A percentile compares a stretch with the other conserved stretches of the same genome.
phyloP scores from a whole-genome alignment of 2,113 vertebrate species.

The Corynorhinus townsendii region DNA sequence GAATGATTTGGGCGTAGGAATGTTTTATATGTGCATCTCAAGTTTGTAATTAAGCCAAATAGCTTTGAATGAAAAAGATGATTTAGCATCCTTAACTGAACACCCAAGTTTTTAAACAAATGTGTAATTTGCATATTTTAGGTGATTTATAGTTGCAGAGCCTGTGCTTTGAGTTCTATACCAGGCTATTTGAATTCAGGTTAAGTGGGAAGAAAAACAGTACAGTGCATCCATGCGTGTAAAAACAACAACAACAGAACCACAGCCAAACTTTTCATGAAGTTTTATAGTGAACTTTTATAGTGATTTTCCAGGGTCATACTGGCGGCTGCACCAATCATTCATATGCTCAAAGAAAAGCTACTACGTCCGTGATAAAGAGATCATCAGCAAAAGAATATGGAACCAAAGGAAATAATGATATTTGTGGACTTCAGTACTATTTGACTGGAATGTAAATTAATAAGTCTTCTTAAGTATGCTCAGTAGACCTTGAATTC shows the following conservation, averaged over 20 bases:
- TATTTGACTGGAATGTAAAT: not conserved
- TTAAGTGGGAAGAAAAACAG: not conserved
- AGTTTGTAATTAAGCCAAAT: slow-evolving; percentile 64
- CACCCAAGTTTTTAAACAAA: slow-evolving; percentile 45
- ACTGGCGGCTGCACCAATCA: not conserved
- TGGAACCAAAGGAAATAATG: not conserved
- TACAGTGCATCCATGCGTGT: not conserved
- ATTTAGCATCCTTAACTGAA: slow-evolving; percentile 57
- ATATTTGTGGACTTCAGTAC: not conserved
- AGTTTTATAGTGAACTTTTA: not conserved
- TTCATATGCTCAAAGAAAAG: not conserved
- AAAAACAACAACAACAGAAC: not conserved
- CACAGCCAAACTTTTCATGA: not conserved
- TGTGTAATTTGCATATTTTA: slow-evolving; percentile 46
- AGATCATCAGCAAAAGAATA: not conserved
- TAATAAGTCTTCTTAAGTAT: not conserved
- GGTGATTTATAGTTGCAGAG: slow-evolving; percentile 52
- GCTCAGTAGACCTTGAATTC: not conserved
- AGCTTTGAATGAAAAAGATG: slow-evolving; percentile 52
- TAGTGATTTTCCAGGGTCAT: not conserved
- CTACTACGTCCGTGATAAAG: not conserved
- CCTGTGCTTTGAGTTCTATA: not conserved
- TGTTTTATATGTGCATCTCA: slow-evolving; percentile 41
- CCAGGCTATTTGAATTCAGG: slow-evolving; percentile 32
- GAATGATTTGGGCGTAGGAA: slow-evolving; percentile 31